These are phyloP conservation scores for Drosophila fungiperda DNA, from an alignment of 2,888 invertebrate genomes.

Conservation along the genomic window DNA sequence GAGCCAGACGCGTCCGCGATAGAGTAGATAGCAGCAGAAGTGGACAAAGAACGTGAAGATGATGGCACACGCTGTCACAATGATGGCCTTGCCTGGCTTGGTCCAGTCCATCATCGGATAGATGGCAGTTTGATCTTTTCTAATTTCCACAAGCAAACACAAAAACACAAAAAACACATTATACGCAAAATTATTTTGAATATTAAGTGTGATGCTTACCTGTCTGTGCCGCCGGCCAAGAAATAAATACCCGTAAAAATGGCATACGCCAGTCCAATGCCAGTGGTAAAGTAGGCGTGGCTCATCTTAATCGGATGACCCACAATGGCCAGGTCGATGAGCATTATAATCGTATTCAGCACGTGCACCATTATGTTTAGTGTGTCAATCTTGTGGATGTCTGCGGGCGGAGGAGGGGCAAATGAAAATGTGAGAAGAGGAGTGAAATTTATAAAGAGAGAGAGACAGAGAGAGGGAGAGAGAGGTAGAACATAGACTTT, in stretches of 20 bases:
- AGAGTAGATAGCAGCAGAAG: constrained; percentile 86
- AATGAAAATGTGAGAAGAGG: constrained; percentile 15
- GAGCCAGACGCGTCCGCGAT: constrained; percentile 86
- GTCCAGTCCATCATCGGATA: constrained; percentile 93
- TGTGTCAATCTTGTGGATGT: constrained; percentile 84
- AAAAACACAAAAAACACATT: constrained; percentile 39
- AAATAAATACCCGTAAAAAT: constrained; percentile 90
- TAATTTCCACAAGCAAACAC: constrained; percentile 66
- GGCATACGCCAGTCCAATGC: constrained; percentile 88
- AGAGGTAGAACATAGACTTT: background rate
- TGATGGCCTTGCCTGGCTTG: constrained; percentile 87
- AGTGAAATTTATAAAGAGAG: background rate
- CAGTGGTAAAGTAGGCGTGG: constrained; percentile 87
- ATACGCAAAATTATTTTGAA: background rate
- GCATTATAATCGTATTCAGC: constrained; percentile 90
- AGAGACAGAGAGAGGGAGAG: background rate
- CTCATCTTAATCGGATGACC: constrained; percentile 89
- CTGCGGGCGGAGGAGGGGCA: constrained; percentile 53
- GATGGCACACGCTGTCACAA: constrained; percentile 87
- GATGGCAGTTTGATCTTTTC: constrained; percentile 88
- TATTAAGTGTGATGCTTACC: constrained; percentile 84
- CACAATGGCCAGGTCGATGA: constrained; percentile 89
- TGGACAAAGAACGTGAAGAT: constrained; percentile 88
- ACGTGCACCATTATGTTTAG: constrained; percentile 85
- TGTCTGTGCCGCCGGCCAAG: constrained; percentile 89